Base-by-base conservation (phyloP, 2,797 vertebrate genomes). In the Hydrocynus forskahlii region DNA sequence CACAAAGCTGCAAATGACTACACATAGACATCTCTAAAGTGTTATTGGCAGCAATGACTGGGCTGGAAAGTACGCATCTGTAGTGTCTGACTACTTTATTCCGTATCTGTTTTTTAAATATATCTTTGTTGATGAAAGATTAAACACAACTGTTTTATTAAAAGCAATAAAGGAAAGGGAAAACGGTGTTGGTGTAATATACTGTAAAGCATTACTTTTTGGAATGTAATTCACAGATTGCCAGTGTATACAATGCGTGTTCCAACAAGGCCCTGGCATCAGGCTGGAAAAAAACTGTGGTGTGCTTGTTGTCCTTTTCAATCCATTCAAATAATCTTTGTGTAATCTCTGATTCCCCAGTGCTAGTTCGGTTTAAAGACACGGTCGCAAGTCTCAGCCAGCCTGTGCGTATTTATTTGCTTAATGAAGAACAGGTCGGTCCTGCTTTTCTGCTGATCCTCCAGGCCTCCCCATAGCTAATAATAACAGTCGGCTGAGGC, bases 391-490 rank as follows among this genome's bases (percentile, higher is more conserved):
- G 79, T 43, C 52, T 71, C 48, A 45, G 60, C 82, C 75, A 7
- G 77, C n/a, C 70, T 40, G 52, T 66, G 57, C 62, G 17, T 79
- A 71, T 76, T 62, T 57, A 29, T 45, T 9, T 25, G 40, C 14
- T 3, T 70, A 75, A 75, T 83, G 35, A 72, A 54, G 66, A 83
- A 78, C 81, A 81, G 78, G 72, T 78, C 70, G 52, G 8, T 35
- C 2, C 38, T 12, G 62, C 29, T 43, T 38, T 17, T 43, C 25
- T 74, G 62, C 45, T 35, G 52, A 38, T 67, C 70, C 73, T 75
- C 3, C 19, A 71, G 59, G 50, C 43, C 14, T 5, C 52, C 7
- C 17, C 7, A 9, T 12, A 23, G 23, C 48, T 55, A 73, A 57
- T 55, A 73, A 73, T 43, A 45, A 73, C 25, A 40, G 52, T 29